Evolutionary conservation across 2,113 vertebrate genomes (phyloP).

Genomic region (Oncorhynchus nerka): DNA sequence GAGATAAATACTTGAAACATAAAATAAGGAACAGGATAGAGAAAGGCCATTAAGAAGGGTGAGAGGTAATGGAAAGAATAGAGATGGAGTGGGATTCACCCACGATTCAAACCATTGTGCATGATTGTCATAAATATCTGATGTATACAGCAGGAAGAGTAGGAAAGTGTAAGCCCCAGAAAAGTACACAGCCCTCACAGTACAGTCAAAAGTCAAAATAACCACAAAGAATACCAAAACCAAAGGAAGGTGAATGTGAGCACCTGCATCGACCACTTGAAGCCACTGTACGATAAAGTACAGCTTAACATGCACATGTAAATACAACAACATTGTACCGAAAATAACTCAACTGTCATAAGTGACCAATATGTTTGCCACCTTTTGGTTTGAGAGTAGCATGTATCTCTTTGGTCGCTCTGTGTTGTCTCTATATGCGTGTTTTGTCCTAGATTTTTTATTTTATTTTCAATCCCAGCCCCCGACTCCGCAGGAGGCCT

Average conservation of each 20-base stretch:
- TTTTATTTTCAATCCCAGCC: too few species aligned
- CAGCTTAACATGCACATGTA: conserved; percentile 31
- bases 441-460: too few species aligned
- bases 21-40: too few species aligned
- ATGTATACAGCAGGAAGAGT: conserved; percentile 29
- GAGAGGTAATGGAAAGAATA: too few species aligned
- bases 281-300: background rate
- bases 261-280: background rate
- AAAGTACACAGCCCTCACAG: conserved; percentile 37
- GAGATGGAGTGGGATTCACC: background rate
- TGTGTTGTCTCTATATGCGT: too few species aligned
- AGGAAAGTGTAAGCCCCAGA: conserved; percentile 42
- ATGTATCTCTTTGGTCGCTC: background rate
- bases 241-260: conserved; percentile 34
- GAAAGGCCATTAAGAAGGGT: background rate
- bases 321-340: conserved; percentile 1
- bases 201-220: conserved; percentile 9
- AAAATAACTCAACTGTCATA: background rate
- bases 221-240: conserved; percentile 23
- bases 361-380: background rate
- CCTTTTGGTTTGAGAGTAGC: conserved; percentile 32
- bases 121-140: conserved; percentile 56
- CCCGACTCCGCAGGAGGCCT: too few species aligned
- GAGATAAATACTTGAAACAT: too few species aligned
- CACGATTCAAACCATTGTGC: conserved; percentile 32